These are phyloP conservation scores for Alligator sinensis DNA, from an alignment of 2,113 vertebrate genomes.

Conservation along the genomic window DNA sequence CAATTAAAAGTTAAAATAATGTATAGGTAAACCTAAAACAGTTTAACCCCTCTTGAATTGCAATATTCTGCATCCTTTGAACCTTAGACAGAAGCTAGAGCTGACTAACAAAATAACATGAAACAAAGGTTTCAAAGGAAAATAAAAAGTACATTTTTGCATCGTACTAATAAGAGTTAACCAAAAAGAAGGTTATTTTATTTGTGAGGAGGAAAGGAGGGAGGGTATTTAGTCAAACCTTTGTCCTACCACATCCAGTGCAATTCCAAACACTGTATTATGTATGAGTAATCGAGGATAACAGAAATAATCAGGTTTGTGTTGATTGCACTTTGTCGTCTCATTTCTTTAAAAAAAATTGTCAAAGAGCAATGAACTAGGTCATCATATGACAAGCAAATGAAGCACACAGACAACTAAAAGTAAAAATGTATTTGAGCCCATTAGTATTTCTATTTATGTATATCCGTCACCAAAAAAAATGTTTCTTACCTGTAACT, in stretches of 20 bases:
- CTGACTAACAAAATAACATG: not conserved
- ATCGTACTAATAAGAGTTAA: not conserved
- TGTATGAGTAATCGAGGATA: not conserved
- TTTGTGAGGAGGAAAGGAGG: not conserved
- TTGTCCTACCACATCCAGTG: not conserved
- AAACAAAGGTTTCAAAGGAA: not conserved
- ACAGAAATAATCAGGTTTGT: not conserved
- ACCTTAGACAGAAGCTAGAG: not conserved
- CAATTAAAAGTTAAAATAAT: not conserved
- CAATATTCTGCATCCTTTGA: not conserved
- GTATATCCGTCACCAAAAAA: not conserved
- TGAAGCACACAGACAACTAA: not conserved
- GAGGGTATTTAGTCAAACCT: not conserved
- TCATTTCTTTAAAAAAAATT: not conserved
- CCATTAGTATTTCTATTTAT: not conserved
- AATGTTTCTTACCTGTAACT: not conserved
- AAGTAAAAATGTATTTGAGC: not conserved
- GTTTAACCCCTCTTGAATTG: too few species aligned
- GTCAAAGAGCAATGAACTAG: not conserved
- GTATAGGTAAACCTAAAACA: not conserved
- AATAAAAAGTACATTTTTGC: not conserved
- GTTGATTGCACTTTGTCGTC: not conserved
- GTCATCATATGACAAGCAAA: not conserved
- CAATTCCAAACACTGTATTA: not conserved
- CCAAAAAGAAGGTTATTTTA: not conserved